Percentiles rank a stretch among this genome's conserved stretches.
These are phyloP conservation scores for Scortum barcoo DNA, from an alignment of 2,113 vertebrate genomes.

Conservation along the genomic window DNA sequence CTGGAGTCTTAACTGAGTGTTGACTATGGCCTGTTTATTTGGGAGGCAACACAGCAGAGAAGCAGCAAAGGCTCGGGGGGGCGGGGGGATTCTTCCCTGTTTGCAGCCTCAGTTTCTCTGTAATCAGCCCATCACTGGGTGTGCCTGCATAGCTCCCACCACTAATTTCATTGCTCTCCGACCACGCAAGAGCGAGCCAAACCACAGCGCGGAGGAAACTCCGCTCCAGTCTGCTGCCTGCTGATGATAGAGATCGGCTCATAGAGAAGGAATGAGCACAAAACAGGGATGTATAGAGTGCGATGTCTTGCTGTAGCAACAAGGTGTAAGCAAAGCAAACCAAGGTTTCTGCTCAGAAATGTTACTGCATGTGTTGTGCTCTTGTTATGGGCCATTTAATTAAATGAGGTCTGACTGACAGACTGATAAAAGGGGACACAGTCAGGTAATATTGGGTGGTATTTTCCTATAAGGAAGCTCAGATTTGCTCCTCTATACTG, in stretches of 20 bases:
- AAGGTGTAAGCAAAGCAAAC: slow-evolving; percentile 13
- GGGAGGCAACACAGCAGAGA: slow-evolving; percentile 35
- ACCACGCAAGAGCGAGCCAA: slow-evolving; percentile 76
- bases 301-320: slow-evolving; percentile 17
- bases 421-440: not conserved
- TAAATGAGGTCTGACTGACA: not conserved
- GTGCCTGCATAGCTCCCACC: slow-evolving; percentile 82
- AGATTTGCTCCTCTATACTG: not conserved
- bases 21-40: slow-evolving; percentile 59
- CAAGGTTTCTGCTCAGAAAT: not conserved
- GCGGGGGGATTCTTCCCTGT: slow-evolving; percentile 61
- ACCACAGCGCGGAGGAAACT: slow-evolving; percentile 77
- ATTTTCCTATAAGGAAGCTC: not conserved
- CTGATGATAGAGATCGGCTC: slow-evolving; percentile 74
- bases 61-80: not conserved
- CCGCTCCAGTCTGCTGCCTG: slow-evolving; percentile 50
- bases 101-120: slow-evolving; percentile 78
- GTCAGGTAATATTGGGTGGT: not conserved
- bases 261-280: slow-evolving; percentile 61
- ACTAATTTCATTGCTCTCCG: slow-evolving; percentile 84
- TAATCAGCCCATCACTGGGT: slow-evolving; percentile 87
- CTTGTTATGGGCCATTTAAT: not conserved
- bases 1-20: slow-evolving; percentile 16
- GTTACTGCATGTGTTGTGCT: not conserved
- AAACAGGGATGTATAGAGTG: slow-evolving; percentile 6